Base-by-base conservation (phyloP, 2,113 vertebrate genomes). In the Gymnobelideus leadbeateri region DNA sequence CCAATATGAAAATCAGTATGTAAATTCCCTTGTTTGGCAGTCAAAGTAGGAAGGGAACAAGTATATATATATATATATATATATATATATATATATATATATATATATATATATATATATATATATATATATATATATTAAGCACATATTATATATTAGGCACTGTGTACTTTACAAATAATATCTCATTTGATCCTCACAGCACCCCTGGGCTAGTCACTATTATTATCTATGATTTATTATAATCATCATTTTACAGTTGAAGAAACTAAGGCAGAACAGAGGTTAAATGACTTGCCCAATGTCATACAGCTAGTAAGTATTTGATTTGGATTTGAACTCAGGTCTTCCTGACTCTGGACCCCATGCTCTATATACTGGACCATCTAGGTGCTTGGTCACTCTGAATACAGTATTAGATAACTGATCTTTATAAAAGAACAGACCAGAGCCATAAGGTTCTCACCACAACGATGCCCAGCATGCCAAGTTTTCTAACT, bases 31-130 rank as follows among this genome's bases (percentile, higher is more conserved):
- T 57, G 55, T 57, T 28, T 57, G 55, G 55, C 1, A 54, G 23
- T 5, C 4, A 24, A 54, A 23, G 19, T 90, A 53, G 25, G 24
- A 14, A 2, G 21, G 43, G 11, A 37, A 0, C 0, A 0, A 54
- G 14, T 23, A 23, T 53, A 53, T 53, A 53, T 53, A n/a, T n/a
- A n/a, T n/a, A n/a, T n/a, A n/a, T n/a, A n/a, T n/a, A n/a, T n/a
- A n/a, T n/a, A n/a, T n/a, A n/a, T n/a, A n/a, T n/a, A n/a, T n/a
- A n/a, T n/a, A n/a, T n/a, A n/a, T n/a, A n/a, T n/a, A n/a, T n/a
- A n/a, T n/a, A n/a, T n/a, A n/a, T n/a, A n/a, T n/a, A n/a, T n/a
- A n/a, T n/a, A n/a, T n/a, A n/a, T n/a, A n/a, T n/a, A n/a, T n/a
- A n/a, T n/a, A n/a, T n/a, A n/a, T n/a, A 0, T 0, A 0, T 49